Conservation (phyloP, 2,797 vertebrate genomes). For the Myotis findleyi region DNA sequence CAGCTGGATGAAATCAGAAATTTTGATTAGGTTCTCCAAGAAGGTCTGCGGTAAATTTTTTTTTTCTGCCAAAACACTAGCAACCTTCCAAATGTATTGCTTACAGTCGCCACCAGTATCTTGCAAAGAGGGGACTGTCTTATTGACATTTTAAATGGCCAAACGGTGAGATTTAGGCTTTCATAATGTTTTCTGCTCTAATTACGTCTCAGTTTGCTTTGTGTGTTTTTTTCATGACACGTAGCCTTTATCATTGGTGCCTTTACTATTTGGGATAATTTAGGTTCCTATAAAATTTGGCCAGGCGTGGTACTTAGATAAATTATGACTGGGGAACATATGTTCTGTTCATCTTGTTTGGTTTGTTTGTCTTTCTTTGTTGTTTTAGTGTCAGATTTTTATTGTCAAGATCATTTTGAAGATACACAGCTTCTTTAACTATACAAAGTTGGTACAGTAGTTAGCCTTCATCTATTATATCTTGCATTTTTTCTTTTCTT, state of each 20-base stretch:
- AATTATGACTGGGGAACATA: background rate
- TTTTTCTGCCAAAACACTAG: conserved; percentile 49
- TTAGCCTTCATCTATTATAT: background rate
- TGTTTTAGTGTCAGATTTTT: conserved; percentile 22
- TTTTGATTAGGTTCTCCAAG: conserved; percentile 51
- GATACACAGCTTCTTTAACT: background rate
- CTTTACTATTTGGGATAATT: conserved; percentile 8
- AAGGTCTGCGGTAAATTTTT: conserved; percentile 60
- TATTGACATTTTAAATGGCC: conserved; percentile 75
- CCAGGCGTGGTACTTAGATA: background rate
- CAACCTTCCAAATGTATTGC: conserved; percentile 65
- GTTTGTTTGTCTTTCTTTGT: background rate
- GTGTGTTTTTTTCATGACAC: background rate
- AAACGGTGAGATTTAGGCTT: conserved; percentile 62
- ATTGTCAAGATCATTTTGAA: conserved; percentile 62
- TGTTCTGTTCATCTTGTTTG: background rate
- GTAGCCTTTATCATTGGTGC: background rate
- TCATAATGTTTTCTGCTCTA: conserved; percentile 71
- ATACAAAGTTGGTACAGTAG: background rate
- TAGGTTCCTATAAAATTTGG: conserved; percentile 30
- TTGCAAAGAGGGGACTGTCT: conserved; percentile 56
- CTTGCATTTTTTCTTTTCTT: background rate
- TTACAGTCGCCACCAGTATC: conserved; percentile 52
- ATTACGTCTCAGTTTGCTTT: conserved; percentile 33
- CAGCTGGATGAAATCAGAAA: conserved; percentile 60